Conservation (phyloP, 1,140 invertebrate genomes). For the Meteorus sp. region DNA sequence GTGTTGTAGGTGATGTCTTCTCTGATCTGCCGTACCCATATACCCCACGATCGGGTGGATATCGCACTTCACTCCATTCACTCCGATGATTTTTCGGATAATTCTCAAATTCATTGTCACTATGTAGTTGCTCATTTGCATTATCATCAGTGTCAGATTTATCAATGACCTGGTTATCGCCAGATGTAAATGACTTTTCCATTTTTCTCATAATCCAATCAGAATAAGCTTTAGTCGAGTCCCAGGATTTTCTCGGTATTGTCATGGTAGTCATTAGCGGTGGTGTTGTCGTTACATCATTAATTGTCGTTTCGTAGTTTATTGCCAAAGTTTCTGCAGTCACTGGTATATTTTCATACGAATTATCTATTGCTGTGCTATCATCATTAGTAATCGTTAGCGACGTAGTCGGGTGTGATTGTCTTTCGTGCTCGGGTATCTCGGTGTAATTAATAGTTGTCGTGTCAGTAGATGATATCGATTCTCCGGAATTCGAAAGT, state of each 20-base stretch:
- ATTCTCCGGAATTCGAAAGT: conserved; percentile 6
- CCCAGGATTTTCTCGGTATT: conserved; percentile 28
- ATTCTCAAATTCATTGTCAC: conserved; percentile 11
- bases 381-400: conserved; percentile 12
- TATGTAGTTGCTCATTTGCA: not conserved
- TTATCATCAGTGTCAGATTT: conserved; percentile 19
- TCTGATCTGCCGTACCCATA: conserved; percentile 34
- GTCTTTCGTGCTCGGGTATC: not conserved
- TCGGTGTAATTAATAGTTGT: conserved; percentile 23
- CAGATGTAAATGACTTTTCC: not conserved
- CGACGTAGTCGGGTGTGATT: conserved; percentile 18
- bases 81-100: conserved; percentile 51
- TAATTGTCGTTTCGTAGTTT: not conserved
- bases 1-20: conserved; percentile 25
- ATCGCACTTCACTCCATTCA: conserved; percentile 51
- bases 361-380: conserved; percentile 8
- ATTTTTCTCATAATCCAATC: conserved; percentile 30
- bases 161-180: not conserved
- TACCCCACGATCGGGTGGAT: conserved; percentile 31
- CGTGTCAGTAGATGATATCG: conserved; percentile 13
- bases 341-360: conserved; percentile 7
- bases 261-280: conserved; percentile 20
- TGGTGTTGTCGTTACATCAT: conserved; percentile 1
- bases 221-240: conserved; percentile 20
- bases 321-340: conserved; percentile 10